These are phyloP conservation scores for Anniella stebbinsi DNA, from an alignment of 2,797 vertebrate genomes.

Conservation along the genomic window DNA sequence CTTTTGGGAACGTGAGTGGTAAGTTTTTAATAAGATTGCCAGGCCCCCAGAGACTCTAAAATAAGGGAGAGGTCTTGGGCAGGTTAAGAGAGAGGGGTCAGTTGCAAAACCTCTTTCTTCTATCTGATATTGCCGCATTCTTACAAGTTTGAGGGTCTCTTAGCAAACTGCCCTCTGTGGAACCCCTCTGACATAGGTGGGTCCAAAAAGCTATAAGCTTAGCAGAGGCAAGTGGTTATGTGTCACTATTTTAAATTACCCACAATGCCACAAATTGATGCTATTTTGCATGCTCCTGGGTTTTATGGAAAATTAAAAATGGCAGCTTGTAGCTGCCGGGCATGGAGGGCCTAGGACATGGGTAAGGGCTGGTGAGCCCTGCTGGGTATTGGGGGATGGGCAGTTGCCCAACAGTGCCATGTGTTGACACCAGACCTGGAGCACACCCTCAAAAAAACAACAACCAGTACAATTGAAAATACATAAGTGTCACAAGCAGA, in stretches of 20 bases:
- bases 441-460: background rate
- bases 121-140: background rate
- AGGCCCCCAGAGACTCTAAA: background rate
- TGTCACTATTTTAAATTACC: background rate
- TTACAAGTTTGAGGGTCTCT: no score
- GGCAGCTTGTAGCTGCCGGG: no score
- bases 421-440: background rate
- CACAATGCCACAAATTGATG: background rate
- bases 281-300: background rate
- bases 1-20: slow-evolving; percentile 66
- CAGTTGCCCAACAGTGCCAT: background rate
- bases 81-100: background rate
- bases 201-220: no score
- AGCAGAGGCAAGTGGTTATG: background rate
- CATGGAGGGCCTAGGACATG: background rate
- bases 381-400: background rate
- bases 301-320: background rate
- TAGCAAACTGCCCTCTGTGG: background rate
- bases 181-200: background rate
- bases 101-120: background rate
- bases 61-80: background rate
- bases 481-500: background rate
- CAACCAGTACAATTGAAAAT: background rate
- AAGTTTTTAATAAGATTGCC: slow-evolving; percentile 52
- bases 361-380: background rate